A percentile compares a stretch with the other conserved stretches of the same genome.
Conservation (phyloP, 2,113 vertebrate species). For the Tachysurus vachellii region DNA sequence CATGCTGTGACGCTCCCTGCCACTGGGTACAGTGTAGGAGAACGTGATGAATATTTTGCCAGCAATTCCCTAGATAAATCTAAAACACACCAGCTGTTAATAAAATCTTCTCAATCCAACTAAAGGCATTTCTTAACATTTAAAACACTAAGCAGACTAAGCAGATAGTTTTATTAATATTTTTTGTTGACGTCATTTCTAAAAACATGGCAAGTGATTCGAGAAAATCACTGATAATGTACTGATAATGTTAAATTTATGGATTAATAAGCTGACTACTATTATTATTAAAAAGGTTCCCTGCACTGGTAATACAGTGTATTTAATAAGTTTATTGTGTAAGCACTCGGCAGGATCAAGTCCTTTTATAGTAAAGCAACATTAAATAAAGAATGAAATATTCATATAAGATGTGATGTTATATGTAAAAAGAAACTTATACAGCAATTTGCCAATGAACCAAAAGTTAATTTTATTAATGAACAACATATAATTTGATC, state of each 20-base stretch:
- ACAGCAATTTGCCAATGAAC: too few species aligned
- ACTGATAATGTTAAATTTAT: neutral
- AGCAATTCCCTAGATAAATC: neutral
- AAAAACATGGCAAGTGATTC: neutral
- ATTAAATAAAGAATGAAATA: neutral
- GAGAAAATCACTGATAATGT: neutral
- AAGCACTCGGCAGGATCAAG: neutral
- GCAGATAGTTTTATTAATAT: neutral
- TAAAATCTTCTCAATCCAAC: neutral
- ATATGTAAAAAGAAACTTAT: neutral
- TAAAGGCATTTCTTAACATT: neutral
- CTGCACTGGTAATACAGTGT: neutral
- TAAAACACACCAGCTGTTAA: neutral
- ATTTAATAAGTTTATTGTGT: neutral
- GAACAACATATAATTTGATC: neutral
- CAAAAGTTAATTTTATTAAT: neutral
- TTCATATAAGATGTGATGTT: neutral
- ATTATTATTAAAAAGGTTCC: neutral
- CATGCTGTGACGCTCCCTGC: neutral
- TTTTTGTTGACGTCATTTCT: neutral
- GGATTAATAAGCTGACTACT: neutral
- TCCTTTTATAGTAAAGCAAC: neutral
- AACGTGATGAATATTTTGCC: neutral
- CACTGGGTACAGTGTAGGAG: neutral
- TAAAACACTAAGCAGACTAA: neutral